phyloP scores from a whole-genome alignment of 2,888 invertebrate genomes.

The Carcina quercana region DNA sequence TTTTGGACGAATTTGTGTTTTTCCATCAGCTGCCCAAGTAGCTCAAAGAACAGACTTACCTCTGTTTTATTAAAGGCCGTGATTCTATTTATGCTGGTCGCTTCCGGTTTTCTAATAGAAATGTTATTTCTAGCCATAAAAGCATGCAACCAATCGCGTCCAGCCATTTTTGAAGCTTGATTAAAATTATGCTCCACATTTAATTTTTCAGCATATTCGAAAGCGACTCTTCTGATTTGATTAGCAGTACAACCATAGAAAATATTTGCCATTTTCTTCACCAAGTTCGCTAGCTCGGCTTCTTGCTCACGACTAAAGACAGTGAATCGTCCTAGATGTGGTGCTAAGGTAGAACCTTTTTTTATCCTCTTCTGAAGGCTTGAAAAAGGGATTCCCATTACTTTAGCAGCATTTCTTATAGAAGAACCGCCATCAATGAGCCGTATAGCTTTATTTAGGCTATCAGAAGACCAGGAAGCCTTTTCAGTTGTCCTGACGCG shows the following conservation, averaged over 20 bases:
- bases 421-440: too few species aligned
- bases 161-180: conserved; percentile 4
- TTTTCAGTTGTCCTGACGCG: too few species aligned
- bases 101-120: conserved; percentile 8
- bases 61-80: conserved; percentile 9
- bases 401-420: too few species aligned
- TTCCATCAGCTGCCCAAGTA: conserved; percentile 9
- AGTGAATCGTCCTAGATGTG: conserved; percentile 21
- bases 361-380: too few species aligned
- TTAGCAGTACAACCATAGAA: conserved; percentile 22
- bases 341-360: too few species aligned
- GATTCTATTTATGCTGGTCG: conserved; percentile 6
- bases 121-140: conserved; percentile 9
- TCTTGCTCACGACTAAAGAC: conserved; percentile 18
- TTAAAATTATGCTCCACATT: conserved; percentile 7
- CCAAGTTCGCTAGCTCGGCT: conserved; percentile 16
- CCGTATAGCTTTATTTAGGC: too few species aligned
- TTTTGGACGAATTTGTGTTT: conserved; percentile 9
- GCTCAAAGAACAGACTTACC: conserved; percentile 1
- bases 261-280: conserved; percentile 23
- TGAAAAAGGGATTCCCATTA: too few species aligned
- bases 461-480: too few species aligned
- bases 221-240: conserved; percentile 16
- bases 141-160: conserved; percentile 6
- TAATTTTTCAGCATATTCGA: conserved; percentile 7